Evolutionary conservation across 1,140 invertebrate species (phyloP), one percentile per base, ranked within the genome.

Genomic region (Teleogryllus occipitalis): DNA sequence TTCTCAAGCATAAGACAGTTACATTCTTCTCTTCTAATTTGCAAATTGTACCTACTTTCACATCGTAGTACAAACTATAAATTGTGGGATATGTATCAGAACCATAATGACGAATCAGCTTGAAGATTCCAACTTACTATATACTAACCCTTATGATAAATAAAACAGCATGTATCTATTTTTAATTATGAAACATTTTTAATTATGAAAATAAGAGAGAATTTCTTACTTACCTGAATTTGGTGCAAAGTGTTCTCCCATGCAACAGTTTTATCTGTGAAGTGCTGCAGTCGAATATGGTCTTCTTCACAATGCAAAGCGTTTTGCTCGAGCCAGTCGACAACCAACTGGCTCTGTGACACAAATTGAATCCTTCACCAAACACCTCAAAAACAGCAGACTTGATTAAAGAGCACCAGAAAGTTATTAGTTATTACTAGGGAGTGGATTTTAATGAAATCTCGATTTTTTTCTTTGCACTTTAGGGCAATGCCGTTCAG

Each of bases 171-270:
- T 39, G 27, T 39, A 39, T 39, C 27, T 39, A 39, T 39, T 39
- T 39, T 5, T 39, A n/a, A n/a, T n/a, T n/a, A n/a, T n/a, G 1
- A 39, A 39, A 39, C 1, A 39, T 39, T 39, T 39, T 39, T 39
- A 39, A 39, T 39, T 39, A 39, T 5, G n/a, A n/a, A n/a, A 39
- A 39, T 39, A 7, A 7, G 18, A 65, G 54, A 2, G 2, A 0
- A 65, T 18, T 65, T 65, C 10, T 18, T 54, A 54, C 49, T 54
- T 84, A 83, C 88, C 81, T 93, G 88, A 73, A 97, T 85, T 81
- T 94, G 91, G 86, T 95, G 93, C 10, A 97, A 87, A 8, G 96
- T 97, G 85, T 98, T 97, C 87, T 97, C 95, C 96, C 96, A 97
- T 47, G 87, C 87, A 39, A 95, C 89, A 74, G 93, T 93, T 84